Conservation (phyloP, 1,140 invertebrate genomes). For the Drosophila sturtevanti region DNA sequence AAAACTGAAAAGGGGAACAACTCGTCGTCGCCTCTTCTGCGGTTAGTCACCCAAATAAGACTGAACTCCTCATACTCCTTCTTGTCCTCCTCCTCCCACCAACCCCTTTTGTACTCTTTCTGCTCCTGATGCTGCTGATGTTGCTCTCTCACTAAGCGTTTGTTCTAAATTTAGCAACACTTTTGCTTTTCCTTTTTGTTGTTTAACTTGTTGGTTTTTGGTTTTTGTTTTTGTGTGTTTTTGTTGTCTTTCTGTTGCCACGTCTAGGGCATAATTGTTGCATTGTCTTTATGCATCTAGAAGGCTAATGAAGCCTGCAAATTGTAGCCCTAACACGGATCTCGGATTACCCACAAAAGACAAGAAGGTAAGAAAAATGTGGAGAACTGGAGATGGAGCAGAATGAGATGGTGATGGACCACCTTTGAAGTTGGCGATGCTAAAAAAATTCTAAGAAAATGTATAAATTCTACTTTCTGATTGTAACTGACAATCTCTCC, state of each 20-base stretch:
- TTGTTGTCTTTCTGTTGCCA: conserved; percentile 15
- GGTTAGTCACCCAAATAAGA: conserved; percentile 65
- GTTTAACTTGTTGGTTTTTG: conserved; percentile 16
- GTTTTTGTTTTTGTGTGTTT: conserved; percentile 11
- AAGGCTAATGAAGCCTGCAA: conserved; percentile 57
- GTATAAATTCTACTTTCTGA: neutral
- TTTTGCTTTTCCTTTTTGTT: conserved; percentile 64
- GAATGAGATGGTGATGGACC: conserved; percentile 2
- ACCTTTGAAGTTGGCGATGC: conserved; percentile 14
- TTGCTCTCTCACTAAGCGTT: conserved; percentile 24
- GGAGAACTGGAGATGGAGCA: neutral
- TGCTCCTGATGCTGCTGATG: neutral
- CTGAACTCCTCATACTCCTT: neutral
- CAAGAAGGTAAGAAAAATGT: neutral
- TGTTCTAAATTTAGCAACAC: conserved; percentile 73
- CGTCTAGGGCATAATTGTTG: conserved; percentile 69
- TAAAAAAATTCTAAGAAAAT: neutral
- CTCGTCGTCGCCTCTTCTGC: conserved; percentile 35
- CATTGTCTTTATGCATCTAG: conserved; percentile 47
- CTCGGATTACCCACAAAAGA: conserved; percentile 43
- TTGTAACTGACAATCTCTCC: neutral
- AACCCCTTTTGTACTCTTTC: too few species aligned
- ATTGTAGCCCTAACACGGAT: conserved; percentile 50
- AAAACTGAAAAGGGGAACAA: conserved; percentile 30
- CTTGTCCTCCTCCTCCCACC: too few species aligned